Percentiles rank a stretch among this genome's conserved stretches.
Evolutionary conservation across 2,888 invertebrate genomes (phyloP).

Genomic region (Rhamnusium bicolor): DNA sequence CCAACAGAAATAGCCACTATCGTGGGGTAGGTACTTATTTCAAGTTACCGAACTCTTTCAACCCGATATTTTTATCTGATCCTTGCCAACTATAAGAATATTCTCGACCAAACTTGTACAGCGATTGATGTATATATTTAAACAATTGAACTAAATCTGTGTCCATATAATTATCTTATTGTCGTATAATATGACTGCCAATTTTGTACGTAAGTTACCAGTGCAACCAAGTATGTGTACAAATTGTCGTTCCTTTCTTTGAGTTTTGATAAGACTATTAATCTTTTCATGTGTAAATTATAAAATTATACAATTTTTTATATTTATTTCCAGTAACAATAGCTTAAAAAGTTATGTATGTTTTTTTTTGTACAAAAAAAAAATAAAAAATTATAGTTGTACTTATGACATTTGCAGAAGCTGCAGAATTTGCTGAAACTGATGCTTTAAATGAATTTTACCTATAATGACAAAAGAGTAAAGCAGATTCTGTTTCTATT

Average conservation of each 20-base stretch:
- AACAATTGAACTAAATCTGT: slow-evolving; percentile 27
- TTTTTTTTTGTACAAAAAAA: slow-evolving; percentile 50
- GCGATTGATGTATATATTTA: slow-evolving; percentile 44
- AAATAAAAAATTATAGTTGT: slow-evolving; percentile 55
- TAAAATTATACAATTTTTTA: slow-evolving; percentile 59
- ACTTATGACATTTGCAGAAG: slow-evolving; percentile 59
- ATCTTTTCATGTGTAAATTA: slow-evolving; percentile 59
- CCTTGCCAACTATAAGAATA: slow-evolving; percentile 19
- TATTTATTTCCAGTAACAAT: slow-evolving; percentile 60
- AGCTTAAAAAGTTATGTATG: slow-evolving; percentile 40
- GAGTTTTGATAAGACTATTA: slow-evolving; percentile 58
- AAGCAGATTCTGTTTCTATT: slow-evolving; percentile 57
- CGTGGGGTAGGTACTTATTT: no score
- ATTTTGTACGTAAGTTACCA: slow-evolving; percentile 71
- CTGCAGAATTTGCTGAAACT: slow-evolving; percentile 48
- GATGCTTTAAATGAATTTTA: slow-evolving; percentile 37
- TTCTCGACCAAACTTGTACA: slow-evolving; percentile 41
- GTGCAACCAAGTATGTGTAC: slow-evolving; percentile 71
- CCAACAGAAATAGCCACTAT: no score
- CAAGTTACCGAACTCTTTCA: neutral
- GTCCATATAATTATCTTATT: slow-evolving; percentile 58
- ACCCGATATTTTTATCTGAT: neutral
- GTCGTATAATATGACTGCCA: slow-evolving; percentile 65
- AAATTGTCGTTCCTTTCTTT: slow-evolving; percentile 69
- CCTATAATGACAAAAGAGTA: slow-evolving; percentile 7